Evolutionary conservation across 2,888 invertebrate genomes (phyloP).

Genomic region (Cybosia mesomella): DNA sequence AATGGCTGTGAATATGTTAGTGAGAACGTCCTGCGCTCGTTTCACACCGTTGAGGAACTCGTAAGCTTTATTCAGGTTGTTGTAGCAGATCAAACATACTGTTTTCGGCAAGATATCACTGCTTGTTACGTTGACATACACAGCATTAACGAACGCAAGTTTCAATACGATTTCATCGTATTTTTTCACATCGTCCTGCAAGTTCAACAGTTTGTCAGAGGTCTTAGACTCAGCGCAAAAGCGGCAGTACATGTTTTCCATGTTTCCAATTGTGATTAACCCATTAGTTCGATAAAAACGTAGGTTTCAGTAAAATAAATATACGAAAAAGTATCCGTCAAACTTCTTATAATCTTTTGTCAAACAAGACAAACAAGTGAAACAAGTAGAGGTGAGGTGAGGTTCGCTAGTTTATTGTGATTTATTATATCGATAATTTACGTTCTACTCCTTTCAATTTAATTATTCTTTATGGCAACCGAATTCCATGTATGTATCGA

Average conservation of each 20-base stretch:
- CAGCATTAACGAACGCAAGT: slow-evolving; percentile 72
- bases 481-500: too few species aligned
- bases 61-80: slow-evolving; percentile 72
- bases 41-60: slow-evolving; percentile 71
- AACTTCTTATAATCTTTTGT: slow-evolving; percentile 41
- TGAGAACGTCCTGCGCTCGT: slow-evolving; percentile 66
- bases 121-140: slow-evolving; percentile 71
- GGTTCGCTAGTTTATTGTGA: neutral
- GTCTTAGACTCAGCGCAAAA: slow-evolving; percentile 74
- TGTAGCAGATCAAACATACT: slow-evolving; percentile 75
- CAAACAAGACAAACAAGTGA: slow-evolving; percentile 28
- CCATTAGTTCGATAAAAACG: slow-evolving; percentile 23
- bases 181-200: slow-evolving; percentile 61
- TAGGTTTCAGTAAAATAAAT: slow-evolving; percentile 38
- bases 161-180: slow-evolving; percentile 65
- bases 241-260: slow-evolving; percentile 68
- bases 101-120: slow-evolving; percentile 70
- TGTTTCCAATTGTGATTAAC: slow-evolving; percentile 51
- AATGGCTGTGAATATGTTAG: slow-evolving; percentile 54
- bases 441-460: too few species aligned
- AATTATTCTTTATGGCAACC: too few species aligned
- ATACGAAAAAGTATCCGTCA: slow-evolving; percentile 42
- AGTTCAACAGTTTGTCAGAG: slow-evolving; percentile 66
- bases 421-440: neutral
- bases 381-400: neutral